Conservation (phyloP, 2,797 vertebrate genomes). For the Danio aesculapii region DNA sequence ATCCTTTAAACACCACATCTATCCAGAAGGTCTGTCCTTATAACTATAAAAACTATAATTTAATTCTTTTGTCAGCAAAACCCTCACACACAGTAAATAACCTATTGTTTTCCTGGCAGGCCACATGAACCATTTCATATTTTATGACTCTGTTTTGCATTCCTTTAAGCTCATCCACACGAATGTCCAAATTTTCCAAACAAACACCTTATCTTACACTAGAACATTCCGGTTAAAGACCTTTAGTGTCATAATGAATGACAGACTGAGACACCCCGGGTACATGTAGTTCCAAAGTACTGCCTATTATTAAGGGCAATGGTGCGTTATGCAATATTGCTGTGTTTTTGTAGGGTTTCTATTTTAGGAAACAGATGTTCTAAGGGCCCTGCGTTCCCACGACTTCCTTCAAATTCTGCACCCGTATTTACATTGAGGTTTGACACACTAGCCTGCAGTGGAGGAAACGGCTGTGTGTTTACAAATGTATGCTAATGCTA, state of each 20-base stretch:
- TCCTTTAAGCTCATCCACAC: not conserved
- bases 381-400: constrained; percentile 37
- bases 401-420: constrained; percentile 11
- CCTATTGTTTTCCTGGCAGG: not conserved
- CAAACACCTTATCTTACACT: constrained; percentile 52
- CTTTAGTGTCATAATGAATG: constrained; percentile 20
- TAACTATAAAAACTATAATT: not conserved
- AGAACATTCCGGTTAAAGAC: constrained; percentile 22
- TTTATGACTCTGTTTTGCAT: constrained; percentile 4
- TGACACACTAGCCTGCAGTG: not conserved
- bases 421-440: constrained; percentile 19
- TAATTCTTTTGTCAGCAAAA: not conserved
- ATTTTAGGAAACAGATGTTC: constrained; percentile 52
- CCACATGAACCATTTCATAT: not conserved
- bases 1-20: not conserved
- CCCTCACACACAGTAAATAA: not conserved
- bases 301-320: constrained; percentile 43
- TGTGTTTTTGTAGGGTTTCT: constrained; percentile 46
- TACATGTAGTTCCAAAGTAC: constrained; percentile 24
- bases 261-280: constrained; percentile 1
- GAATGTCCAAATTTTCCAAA: constrained; percentile 9
- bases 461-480: constrained; percentile 2
- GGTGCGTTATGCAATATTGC: constrained; percentile 42
- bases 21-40: not conserved
- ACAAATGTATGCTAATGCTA: not conserved